A percentile compares a stretch with the other conserved stretches of the same genome.
Conservation (phyloP, 2,797 vertebrate genomes). For the Acomys russatus region DNA sequence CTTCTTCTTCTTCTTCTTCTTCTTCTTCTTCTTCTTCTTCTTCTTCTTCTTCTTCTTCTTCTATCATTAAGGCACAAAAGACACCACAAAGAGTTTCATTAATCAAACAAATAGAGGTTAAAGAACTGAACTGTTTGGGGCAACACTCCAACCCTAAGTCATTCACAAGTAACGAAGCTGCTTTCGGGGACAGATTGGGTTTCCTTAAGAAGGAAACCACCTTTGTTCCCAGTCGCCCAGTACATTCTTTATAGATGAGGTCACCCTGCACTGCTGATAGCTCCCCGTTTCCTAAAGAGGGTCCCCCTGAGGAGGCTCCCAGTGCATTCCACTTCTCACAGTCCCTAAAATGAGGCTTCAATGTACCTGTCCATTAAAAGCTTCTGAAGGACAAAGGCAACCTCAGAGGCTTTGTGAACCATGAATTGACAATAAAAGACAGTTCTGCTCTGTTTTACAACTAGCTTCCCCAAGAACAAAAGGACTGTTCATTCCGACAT, state of each 20-base stretch:
- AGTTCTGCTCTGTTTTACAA: constrained; percentile 80
- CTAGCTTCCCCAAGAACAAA: constrained; percentile 82
- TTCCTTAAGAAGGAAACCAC: constrained; percentile 79
- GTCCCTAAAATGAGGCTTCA: constrained; percentile 76
- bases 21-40: no score
- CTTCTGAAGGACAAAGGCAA: constrained; percentile 81
- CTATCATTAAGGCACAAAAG: constrained; percentile 34
- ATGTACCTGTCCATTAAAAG: constrained; percentile 76
- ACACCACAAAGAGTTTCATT: constrained; percentile 33
- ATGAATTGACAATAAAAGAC: constrained; percentile 82
- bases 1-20: no score
- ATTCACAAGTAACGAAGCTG: constrained; percentile 76
- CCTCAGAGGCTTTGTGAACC: constrained; percentile 79
- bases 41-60: no score
- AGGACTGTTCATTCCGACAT: constrained; percentile 70
- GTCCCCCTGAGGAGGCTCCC: neutral
- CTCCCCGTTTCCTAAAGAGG: constrained; percentile 64
- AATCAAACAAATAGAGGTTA: constrained; percentile 68
- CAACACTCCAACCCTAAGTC: neutral
- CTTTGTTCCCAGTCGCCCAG: constrained; percentile 79
- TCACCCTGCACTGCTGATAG: constrained; percentile 66
- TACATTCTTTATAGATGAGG: constrained; percentile 80
- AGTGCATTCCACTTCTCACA: constrained; percentile 77
- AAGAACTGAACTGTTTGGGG: constrained; percentile 44
- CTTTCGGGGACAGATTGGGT: constrained; percentile 73